Conservation (phyloP, 1,140 invertebrate species). For the Lepidurus couesii region DNA sequence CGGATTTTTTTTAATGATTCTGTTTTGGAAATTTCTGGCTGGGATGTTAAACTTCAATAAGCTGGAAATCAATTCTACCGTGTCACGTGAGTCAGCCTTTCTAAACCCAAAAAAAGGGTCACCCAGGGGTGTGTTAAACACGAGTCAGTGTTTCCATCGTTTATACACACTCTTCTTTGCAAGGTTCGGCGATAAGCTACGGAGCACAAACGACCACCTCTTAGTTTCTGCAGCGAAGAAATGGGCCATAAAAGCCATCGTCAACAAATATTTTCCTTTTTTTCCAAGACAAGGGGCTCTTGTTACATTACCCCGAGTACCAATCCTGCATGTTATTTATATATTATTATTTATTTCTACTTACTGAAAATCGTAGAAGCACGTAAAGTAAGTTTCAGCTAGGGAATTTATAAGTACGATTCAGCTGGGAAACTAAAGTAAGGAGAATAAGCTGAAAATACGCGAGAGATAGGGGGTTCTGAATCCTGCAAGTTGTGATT, state of each 20-base stretch:
- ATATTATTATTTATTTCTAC: no score
- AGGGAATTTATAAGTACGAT: not conserved
- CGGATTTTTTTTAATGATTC: not conserved
- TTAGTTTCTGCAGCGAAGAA: no score
- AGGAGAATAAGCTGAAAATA: not conserved
- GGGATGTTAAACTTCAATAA: slow-evolving; percentile 6
- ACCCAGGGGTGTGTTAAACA: slow-evolving; percentile 21
- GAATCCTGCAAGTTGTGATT: slow-evolving; percentile 11
- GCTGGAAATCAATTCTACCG: slow-evolving; percentile 9
- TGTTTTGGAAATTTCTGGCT: not conserved
- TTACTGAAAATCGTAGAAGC: no score
- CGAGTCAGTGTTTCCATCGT: not conserved
- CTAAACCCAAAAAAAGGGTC: not conserved
- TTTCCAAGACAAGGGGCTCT: no score
- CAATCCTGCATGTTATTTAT: no score
- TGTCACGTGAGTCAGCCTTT: slow-evolving; percentile 21
- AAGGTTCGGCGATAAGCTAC: not conserved
- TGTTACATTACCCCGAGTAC: no score
- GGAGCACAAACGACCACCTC: not conserved
- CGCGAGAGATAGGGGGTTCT: not conserved
- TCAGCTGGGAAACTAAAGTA: not conserved
- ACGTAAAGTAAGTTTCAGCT: not conserved
- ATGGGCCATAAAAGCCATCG: no score
- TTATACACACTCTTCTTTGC: not conserved
- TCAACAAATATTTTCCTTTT: no score